Evolutionary conservation across 1,140 invertebrate genomes (phyloP).

Genomic region (Bombus superbus): DNA sequence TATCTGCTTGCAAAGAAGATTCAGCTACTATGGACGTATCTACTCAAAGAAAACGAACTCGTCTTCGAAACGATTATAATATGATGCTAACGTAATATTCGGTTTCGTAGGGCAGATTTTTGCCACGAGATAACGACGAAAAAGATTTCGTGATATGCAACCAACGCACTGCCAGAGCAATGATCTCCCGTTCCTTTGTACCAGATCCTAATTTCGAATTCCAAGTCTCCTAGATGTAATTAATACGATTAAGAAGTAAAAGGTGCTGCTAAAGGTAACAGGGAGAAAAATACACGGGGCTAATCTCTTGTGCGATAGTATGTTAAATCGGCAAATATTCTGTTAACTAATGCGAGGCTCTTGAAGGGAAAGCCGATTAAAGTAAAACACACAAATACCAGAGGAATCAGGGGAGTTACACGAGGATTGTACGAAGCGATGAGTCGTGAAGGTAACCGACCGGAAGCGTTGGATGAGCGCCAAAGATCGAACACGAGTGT

Average conservation of each 20-base stretch:
- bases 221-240: not conserved
- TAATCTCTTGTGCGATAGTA: no score
- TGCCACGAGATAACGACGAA: no score
- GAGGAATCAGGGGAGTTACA: conserved; percentile 21
- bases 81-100: no score
- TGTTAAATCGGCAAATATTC: not conserved
- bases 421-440: conserved; percentile 46
- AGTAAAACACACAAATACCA: conserved; percentile 24
- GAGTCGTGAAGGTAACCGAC: conserved; percentile 58
- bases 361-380: conserved; percentile 23
- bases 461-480: conserved; percentile 63
- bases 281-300: no score
- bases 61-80: no score
- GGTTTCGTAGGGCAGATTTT: no score
- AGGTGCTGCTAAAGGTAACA: not conserved
- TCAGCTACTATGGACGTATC: not conserved
- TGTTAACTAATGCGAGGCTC: conserved; percentile 3
- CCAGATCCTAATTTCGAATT: no score
- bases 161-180: no score
- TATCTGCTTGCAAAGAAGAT: not conserved
- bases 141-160: no score
- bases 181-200: no score
- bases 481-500: conserved; percentile 56
- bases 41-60: no score
- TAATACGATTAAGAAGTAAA: not conserved